These are phyloP conservation scores for Clostera curtula DNA, from an alignment of 2,888 invertebrate species.

Conservation along the genomic window DNA sequence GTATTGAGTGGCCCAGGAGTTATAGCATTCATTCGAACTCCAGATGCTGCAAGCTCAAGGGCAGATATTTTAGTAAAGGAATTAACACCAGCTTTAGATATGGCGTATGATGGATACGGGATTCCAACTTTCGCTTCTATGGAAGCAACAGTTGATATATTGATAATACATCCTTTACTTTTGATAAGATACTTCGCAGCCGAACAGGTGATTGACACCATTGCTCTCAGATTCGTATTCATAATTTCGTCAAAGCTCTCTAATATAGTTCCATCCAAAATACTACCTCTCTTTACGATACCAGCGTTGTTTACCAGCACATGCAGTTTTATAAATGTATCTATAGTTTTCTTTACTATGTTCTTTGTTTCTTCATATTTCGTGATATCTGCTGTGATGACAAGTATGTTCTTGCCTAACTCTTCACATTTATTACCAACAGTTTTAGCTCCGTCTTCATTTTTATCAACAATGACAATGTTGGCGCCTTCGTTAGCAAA, in stretches of 20 bases:
- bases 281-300: neutral
- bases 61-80: neutral
- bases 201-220: neutral
- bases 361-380: neutral
- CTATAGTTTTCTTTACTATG: neutral
- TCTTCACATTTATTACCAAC: neutral
- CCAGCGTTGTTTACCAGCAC: neutral
- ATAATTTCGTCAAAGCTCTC: neutral
- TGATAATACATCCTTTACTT: neutral
- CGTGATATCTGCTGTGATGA: neutral
- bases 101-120: neutral
- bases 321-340: neutral
- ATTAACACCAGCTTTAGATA: neutral
- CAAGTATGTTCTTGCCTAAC: neutral
- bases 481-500: neutral
- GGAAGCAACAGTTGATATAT: neutral
- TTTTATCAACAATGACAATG: neutral
- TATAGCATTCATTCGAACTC: neutral
- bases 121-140: neutral
- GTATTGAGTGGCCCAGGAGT: neutral
- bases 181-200: neutral
- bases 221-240: constrained; percentile 1
- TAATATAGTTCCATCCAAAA: neutral
- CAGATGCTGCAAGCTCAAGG: neutral
- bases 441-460: neutral